Conservation (phyloP, 2,113 vertebrate species). For the Ovibos moschatus region DNA sequence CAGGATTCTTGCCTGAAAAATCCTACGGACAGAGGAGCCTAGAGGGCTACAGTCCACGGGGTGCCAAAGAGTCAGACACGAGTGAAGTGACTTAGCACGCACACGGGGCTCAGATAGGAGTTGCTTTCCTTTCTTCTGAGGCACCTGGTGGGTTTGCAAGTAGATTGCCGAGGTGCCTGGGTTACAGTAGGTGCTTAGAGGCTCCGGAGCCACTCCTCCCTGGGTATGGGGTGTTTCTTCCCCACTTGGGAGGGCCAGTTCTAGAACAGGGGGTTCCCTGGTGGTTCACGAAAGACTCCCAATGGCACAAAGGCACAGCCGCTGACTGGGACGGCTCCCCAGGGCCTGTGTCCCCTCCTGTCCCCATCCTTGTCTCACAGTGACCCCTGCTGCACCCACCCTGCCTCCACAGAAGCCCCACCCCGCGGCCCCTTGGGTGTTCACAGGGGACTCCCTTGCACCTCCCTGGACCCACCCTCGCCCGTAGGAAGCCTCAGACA, state of each 20-base stretch:
- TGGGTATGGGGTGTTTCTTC: not conserved
- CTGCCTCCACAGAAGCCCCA: not conserved
- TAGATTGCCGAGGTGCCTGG: not conserved
- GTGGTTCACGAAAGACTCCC: not conserved
- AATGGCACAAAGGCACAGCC: not conserved
- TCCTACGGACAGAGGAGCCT: not conserved
- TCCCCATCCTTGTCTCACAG: not conserved
- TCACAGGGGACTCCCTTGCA: rapidly evolving
- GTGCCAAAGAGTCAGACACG: not conserved
- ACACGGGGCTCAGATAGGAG: not conserved
- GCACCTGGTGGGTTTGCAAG: conserved; percentile 9
- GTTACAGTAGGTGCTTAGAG: not conserved
- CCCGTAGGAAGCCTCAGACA: rapidly evolving
- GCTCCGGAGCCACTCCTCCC: not conserved
- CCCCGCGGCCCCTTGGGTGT: not conserved
- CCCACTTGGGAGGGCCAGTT: not conserved
- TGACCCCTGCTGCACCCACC: rapidly evolving
- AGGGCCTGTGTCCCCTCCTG: not conserved
- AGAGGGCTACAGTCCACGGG: not conserved
- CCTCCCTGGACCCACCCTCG: not conserved
- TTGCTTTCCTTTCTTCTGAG: not conserved
- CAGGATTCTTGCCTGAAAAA: not conserved
- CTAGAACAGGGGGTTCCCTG: not conserved
- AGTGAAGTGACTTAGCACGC: rapidly evolving
- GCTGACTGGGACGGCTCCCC: rapidly evolving